A percentile compares a stretch with the other conserved stretches of the same genome.
phyloP scores from a whole-genome alignment of 2,113 vertebrate genomes.

The Pseudorasbora parva region DNA sequence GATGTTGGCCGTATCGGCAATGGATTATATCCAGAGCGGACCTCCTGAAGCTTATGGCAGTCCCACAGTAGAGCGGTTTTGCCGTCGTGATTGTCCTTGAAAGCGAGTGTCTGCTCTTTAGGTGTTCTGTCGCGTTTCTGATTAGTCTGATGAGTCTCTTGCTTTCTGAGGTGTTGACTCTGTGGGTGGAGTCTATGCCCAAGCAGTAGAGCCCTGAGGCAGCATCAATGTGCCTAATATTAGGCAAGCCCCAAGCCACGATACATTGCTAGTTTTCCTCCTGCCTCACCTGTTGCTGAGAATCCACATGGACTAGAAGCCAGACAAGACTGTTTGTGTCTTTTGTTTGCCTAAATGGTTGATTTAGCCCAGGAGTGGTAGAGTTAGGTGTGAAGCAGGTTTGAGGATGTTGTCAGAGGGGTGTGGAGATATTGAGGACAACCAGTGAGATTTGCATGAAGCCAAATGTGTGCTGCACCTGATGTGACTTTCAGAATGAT shows the following conservation, averaged over 20 bases:
- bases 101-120: conserved; percentile 6
- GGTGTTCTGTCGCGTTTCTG: conserved; percentile 59
- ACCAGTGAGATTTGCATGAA: conserved; percentile 53
- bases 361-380: conserved; percentile 1
- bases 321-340: conserved; percentile 14
- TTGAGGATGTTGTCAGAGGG: conserved; percentile 27
- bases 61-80: neutral
- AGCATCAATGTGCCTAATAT: conserved; percentile 94
- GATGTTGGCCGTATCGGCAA: neutral
- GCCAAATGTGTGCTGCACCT: conserved; percentile 18
- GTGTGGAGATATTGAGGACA: conserved; percentile 22
- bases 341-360: conserved; percentile 8
- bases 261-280: conserved; percentile 66
- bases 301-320: conserved; percentile 21
- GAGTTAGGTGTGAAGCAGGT: conserved; percentile 21
- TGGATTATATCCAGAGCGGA: neutral
- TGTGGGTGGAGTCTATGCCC: conserved; percentile 88
- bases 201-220: conserved; percentile 93
- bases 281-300: neutral
- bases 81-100: neutral
- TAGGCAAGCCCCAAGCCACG: conserved; percentile 92
- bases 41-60: neutral
- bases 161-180: conserved; percentile 77
- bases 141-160: conserved; percentile 29
- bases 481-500: neutral